Evolutionary conservation across 37 sponge, comb jelly and placozoan species (phyloP), one percentile per base, ranked within the genome.

Genomic region (Spongia lamella): DNA sequence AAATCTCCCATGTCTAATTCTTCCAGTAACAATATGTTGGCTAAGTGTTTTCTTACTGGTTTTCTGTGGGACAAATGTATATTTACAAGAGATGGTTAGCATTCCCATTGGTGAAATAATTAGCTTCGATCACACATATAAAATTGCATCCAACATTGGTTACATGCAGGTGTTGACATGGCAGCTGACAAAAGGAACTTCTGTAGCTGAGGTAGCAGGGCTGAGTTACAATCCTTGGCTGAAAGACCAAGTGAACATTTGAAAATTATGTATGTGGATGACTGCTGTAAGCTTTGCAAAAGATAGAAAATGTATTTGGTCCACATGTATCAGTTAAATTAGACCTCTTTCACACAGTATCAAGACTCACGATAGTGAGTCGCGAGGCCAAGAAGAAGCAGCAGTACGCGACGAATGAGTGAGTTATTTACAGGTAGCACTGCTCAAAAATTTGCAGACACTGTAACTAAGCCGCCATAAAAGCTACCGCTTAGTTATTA

Each of bases 321-420:
- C 47, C 5, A 43, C 5, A 43, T 43, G 47, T 43, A 43, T 38
- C 19, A 7, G 49, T 70, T 17, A 77, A 84, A 32, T 32, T 84
- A 36, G 77, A 61, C 53, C 25, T 82, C 11, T 82, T 82, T 51
- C 82, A 77, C 76, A 77, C 84, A 21, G 58, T 76, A 2, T 77
- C 76, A 30, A 47, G 78, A n/a, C 27, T 84, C 0, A 54, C 72
- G 19, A 7, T n/a, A n/a, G n/a, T n/a, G n/a, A n/a, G n/a, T n/a
- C n/a, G n/a, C n/a, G n/a, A n/a, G n/a, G n/a, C n/a, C n/a, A n/a
- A n/a, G n/a, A n/a, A n/a, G n/a, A n/a, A n/a, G n/a, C n/a, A n/a
- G n/a, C n/a, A n/a, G n/a, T n/a, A n/a, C n/a, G n/a, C n/a, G n/a
- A n/a, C n/a, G n/a, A n/a, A n/a, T n/a, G n/a, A n/a, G n/a, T n/a